These are phyloP conservation scores for Pelodiscus sinensis DNA, from an alignment of 2,113 vertebrate species.

Conservation along the genomic window DNA sequence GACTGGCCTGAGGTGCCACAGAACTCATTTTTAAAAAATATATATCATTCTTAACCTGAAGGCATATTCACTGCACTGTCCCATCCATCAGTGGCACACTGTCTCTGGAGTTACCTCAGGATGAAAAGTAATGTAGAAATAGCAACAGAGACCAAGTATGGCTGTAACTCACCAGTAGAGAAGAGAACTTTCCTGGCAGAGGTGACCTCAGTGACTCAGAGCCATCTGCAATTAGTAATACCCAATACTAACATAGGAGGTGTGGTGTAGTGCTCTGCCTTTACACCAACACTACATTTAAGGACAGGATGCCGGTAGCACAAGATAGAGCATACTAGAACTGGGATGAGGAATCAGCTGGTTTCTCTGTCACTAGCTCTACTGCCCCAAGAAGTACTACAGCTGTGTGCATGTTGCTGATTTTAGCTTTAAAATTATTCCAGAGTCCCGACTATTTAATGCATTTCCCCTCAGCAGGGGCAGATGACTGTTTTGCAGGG, in stretches of 20 bases:
- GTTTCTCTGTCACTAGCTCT: neutral
- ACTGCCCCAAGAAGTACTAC: neutral
- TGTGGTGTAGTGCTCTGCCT: neutral
- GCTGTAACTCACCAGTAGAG: neutral
- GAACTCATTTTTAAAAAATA: neutral
- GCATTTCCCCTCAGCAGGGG: neutral
- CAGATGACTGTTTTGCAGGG: too few relatives aligned
- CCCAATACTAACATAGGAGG: too few relatives aligned
- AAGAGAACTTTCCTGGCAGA: neutral
- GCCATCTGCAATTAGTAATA: too few relatives aligned
- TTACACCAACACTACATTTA: neutral
- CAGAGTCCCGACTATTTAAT: neutral
- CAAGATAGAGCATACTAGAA: neutral
- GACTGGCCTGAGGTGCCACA: too few relatives aligned
- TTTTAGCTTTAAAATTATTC: neutral
- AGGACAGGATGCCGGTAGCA: neutral
- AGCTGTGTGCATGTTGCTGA: neutral
- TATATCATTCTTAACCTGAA: neutral
- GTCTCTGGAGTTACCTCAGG: neutral
- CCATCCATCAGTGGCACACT: neutral
- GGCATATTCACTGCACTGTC: neutral
- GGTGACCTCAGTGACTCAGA: neutral
- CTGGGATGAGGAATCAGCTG: neutral
- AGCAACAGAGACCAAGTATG: neutral
- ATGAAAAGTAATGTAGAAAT: neutral